Evolutionary conservation across 2,113 vertebrate genomes (phyloP).

Genomic region (Takifugu bimaculatus): DNA sequence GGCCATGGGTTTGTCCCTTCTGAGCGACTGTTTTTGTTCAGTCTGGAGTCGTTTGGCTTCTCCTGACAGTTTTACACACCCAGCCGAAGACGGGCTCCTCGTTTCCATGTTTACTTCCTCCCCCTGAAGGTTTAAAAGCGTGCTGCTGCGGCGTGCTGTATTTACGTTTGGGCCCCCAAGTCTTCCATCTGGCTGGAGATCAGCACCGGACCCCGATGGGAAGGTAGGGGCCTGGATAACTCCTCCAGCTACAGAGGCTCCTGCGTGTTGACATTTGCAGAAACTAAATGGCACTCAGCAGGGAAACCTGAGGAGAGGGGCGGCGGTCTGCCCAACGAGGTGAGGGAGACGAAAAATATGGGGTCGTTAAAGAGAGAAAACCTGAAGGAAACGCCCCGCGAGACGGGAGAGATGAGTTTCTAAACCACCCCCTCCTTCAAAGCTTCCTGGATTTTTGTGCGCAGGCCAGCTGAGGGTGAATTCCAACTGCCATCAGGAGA

Average conservation of each 20-base stretch:
- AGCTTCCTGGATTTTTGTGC: conserved; percentile 9
- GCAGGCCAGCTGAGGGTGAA: too few relatives aligned
- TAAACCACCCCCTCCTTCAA: conserved; percentile 45
- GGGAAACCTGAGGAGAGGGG: conserved; percentile 51
- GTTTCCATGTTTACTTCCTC: conserved; percentile 52
- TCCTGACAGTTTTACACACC: conserved; percentile 75
- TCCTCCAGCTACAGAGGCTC: conserved; percentile 46
- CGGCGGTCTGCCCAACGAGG: conserved; percentile 16
- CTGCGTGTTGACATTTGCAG: conserved; percentile 67
- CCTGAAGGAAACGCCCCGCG: conserved; percentile 49
- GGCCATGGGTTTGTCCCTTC: conserved; percentile 3
- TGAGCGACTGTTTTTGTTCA: conserved; percentile 67
- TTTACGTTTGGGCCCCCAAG: conserved; percentile 55
- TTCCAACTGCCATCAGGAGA: not conserved
- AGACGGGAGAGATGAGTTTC: conserved; percentile 63
- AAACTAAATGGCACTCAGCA: conserved; percentile 62
- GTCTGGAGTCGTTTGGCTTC: conserved; percentile 66
- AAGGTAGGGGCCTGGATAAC: conserved; percentile 20
- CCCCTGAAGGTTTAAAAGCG: conserved; percentile 57
- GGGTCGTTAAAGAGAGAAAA: conserved; percentile 44
- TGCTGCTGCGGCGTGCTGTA: conserved; percentile 43
- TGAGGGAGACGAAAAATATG: conserved; percentile 38
- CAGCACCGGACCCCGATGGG: conserved; percentile 13
- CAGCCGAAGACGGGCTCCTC: conserved; percentile 51
- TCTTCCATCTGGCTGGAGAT: conserved; percentile 32